Evolutionary conservation across 2,113 vertebrate species (phyloP).

Genomic region (Colossoma macropomum): DNA sequence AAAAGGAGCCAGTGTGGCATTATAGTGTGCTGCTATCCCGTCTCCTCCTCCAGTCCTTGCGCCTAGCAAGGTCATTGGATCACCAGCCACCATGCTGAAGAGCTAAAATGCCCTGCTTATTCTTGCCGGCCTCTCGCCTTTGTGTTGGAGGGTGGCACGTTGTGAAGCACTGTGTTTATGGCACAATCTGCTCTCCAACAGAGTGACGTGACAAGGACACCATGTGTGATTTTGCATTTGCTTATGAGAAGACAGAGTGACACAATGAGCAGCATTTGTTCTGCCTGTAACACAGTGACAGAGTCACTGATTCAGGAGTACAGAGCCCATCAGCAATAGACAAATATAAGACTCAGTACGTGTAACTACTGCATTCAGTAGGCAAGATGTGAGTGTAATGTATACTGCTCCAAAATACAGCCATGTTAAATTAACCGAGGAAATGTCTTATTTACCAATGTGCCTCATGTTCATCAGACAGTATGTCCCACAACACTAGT

Average conservation of each 20-base stretch:
- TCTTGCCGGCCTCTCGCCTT: constrained; percentile 12
- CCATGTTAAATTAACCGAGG: no score
- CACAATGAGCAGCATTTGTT: neutral
- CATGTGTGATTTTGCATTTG: constrained; percentile 13
- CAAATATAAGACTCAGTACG: no score
- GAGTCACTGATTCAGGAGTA: neutral
- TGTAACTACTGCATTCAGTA: no score
- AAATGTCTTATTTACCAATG: no score
- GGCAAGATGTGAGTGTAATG: no score
- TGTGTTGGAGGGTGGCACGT: neutral
- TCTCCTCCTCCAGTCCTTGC: neutral
- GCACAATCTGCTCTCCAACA: constrained; percentile 1
- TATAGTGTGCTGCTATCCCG: constrained; percentile 20
- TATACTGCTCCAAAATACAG: no score
- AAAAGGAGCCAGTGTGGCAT: constrained; percentile 47
- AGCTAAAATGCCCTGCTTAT: constrained; percentile 1
- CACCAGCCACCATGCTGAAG: neutral
- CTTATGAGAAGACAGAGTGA: neutral
- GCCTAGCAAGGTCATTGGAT: constrained; percentile 8
- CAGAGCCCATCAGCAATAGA: no score
- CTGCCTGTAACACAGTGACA: neutral
- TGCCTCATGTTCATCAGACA: no score
- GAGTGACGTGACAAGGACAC: neutral
- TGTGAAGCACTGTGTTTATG: constrained; percentile 11
- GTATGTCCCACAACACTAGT: no score